Conservation (phyloP, 2,797 vertebrate species). For the Crenuchus spilurus region DNA sequence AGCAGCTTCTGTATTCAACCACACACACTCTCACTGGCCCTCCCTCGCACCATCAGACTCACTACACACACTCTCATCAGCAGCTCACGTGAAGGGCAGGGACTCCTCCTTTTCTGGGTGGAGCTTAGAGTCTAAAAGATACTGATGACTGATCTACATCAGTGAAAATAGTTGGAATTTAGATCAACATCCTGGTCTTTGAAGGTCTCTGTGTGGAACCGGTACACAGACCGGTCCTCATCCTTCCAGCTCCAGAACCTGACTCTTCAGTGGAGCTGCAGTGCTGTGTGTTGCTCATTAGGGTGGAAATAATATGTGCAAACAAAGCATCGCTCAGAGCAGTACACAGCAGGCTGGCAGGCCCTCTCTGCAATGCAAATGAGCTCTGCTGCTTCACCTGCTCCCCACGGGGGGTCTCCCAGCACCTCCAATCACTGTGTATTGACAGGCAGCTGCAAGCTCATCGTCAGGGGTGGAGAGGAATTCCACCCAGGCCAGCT, state of each 20-base stretch:
- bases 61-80: too few relatives aligned
- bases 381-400: constrained; percentile 74
- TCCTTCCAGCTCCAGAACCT: constrained; percentile 10
- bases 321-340: constrained; percentile 72
- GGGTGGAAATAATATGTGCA: constrained; percentile 79
- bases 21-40: neutral
- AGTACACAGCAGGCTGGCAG: constrained; percentile 52
- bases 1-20: too few relatives aligned
- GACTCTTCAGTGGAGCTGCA: neutral
- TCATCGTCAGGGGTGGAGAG: constrained; percentile 59
- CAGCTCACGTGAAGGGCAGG: too few relatives aligned
- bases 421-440: constrained; percentile 71
- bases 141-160: too few relatives aligned
- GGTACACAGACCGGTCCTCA: too few relatives aligned
- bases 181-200: too few relatives aligned
- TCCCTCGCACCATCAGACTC: too few relatives aligned
- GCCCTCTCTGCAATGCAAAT: constrained; percentile 74
- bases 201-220: too few relatives aligned
- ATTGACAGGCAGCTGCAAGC: constrained; percentile 68
- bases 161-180: too few relatives aligned
- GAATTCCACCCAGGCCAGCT: neutral
- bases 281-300: constrained; percentile 68
- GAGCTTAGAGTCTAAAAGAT: too few relatives aligned
- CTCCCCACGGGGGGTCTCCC: constrained; percentile 72
- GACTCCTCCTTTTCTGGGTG: too few relatives aligned